Percentiles rank a stretch among this genome's conserved stretches.
phyloP scores from a whole-genome alignment of 2,888 invertebrate genomes.

The Sabatieria punctata region DNA sequence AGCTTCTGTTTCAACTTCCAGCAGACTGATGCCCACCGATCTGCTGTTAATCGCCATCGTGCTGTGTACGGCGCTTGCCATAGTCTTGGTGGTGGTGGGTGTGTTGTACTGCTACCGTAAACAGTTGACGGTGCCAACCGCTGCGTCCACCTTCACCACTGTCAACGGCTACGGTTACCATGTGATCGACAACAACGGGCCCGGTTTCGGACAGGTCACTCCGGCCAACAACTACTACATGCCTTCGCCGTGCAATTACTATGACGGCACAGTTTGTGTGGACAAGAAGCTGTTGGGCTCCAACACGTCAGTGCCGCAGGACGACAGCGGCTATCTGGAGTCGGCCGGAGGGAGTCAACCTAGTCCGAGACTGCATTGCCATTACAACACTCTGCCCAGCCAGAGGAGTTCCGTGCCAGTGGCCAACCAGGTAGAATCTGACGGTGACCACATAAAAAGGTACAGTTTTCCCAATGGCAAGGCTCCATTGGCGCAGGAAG shows the following conservation, averaged over 20 bases:
- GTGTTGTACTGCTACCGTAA: slow-evolving; percentile 1
- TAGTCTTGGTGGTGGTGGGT: neutral
- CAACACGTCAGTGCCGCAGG: neutral
- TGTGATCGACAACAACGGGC: neutral
- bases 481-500: neutral
- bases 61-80: neutral
- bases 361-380: neutral
- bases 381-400: too few relatives aligned
- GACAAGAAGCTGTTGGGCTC: neutral
- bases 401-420: neutral
- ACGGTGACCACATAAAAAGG: neutral
- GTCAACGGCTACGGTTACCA: slow-evolving; percentile 6
- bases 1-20: neutral
- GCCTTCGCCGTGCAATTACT: neutral
- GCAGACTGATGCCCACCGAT: neutral
- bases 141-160: neutral
- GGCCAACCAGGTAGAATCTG: neutral
- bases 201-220: neutral
- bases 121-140: too few relatives aligned
- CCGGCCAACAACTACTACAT: neutral
- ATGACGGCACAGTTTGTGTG: too few relatives aligned
- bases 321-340: neutral
- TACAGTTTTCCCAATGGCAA: neutral
- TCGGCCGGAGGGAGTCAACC: neutral
- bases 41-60: neutral